Base-by-base conservation (phyloP, 1,140 invertebrate genomes). In the Temnothorax longispinosus region DNA sequence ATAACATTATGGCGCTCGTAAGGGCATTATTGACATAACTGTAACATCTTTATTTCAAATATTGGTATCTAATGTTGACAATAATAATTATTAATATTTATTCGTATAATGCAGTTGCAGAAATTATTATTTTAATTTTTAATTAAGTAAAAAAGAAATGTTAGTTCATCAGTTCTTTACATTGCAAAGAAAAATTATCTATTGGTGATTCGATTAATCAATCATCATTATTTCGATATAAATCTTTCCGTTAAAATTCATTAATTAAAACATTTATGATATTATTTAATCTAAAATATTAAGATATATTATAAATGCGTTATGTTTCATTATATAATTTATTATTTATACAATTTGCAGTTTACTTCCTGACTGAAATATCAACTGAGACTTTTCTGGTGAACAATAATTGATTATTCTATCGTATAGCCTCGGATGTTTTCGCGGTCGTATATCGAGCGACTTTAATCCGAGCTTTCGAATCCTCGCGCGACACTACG, bases 381-480 rank as follows among this genome's bases (percentile, higher is more conserved):
- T 47, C 18, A 21, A 50, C n/a, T 18, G 11, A 64, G 35, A 0
- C 18, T 69, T 6, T 6, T 10, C 2, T 35, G 13, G 7, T 6
- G 47, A 32, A 56, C 13, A 41, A 54, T 18, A 80, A 81, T 44
- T 41, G 65, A 71, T 54, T 41, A 71, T 54, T 41, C 15, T 21
- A 35, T 27, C 44, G 7, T 84, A 74, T 27, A 32, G 62, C 35
- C 27, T 15, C 18, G 69, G 11, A 38, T 60, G 56, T 75, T 84
- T 75, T 84, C 27, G 44, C 44, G 58, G 41, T 74, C 54, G 38
- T 82, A 74, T 82, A 75, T 84, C 44, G 80, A 62, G 54, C 54
- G 54, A 76, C 71, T 90, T 91, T 91, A 88, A 90, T 91, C 84
- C 87, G 41, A 56, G 75, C 69, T 65, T 54, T 69, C 71, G 86